Conservation (phyloP, 92 coral and sea anemone species). For the Chrysogorgia sp. region DNA sequence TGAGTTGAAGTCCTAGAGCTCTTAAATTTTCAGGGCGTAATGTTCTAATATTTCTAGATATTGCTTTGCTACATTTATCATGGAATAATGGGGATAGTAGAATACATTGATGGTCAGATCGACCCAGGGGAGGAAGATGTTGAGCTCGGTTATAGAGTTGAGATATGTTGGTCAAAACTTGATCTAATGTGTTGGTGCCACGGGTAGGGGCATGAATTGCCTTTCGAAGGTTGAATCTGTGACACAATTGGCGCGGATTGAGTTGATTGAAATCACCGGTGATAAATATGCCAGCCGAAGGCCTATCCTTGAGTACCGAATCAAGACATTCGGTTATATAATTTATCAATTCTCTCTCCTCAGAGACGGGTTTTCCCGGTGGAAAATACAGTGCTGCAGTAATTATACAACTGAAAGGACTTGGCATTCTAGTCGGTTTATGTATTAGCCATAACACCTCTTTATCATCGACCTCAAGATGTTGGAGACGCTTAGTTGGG, state of each 20-base stretch:
- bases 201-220: conserved; percentile 26
- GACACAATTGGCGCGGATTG: background rate
- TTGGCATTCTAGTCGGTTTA: conserved; percentile 46
- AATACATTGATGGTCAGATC: conserved; percentile 57
- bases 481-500: conserved; percentile 58
- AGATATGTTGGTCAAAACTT: conserved; percentile 22
- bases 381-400: conserved; percentile 26
- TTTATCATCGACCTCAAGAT: conserved; percentile 47
- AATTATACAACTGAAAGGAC: conserved; percentile 27
- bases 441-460: conserved; percentile 64
- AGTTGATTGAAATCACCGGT: conserved; percentile 30
- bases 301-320: conserved; percentile 15
- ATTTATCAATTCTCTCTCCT: conserved; percentile 32
- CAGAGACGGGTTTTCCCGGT: conserved; percentile 1
- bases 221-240: conserved; percentile 26
- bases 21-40: conserved; percentile 19
- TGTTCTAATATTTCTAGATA: background rate
- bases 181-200: conserved; percentile 10
- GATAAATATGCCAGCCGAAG: conserved; percentile 31
- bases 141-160: conserved; percentile 11
- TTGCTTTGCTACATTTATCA: background rate
- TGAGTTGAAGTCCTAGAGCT: conserved; percentile 43
- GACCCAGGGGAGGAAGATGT: conserved; percentile 29
- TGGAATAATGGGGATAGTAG: conserved; percentile 30
- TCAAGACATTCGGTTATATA: conserved; percentile 36